Percentiles rank a stretch among this genome's conserved stretches.
Conservation (phyloP, 2,797 vertebrate species). For the Aldrovandia affinis region DNA sequence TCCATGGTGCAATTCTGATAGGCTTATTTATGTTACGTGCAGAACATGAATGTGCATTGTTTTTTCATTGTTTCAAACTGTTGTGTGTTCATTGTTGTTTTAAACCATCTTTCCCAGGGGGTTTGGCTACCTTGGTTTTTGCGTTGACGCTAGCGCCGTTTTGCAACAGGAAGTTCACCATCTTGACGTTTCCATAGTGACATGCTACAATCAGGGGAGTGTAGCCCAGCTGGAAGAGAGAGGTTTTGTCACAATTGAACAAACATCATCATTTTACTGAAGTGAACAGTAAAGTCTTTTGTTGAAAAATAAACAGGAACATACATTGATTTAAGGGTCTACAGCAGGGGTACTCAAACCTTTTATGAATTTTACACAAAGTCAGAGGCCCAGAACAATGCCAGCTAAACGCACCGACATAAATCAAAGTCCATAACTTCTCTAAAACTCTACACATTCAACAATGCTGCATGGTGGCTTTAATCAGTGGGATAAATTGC, state of each 20-base stretch:
- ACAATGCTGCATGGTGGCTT: too few relatives aligned
- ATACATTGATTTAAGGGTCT: neutral
- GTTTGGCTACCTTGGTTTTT: constrained; percentile 89
- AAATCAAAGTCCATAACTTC: too few relatives aligned
- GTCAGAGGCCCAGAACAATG: too few relatives aligned
- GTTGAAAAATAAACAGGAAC: neutral
- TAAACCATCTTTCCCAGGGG: too few relatives aligned
- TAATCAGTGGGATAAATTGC: too few relatives aligned
- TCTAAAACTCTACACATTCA: too few relatives aligned
- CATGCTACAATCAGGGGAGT: constrained; percentile 96
- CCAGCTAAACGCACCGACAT: too few relatives aligned
- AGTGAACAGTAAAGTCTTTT: neutral
- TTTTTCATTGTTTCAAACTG: neutral
- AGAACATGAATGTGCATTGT: neutral
- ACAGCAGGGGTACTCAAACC: too few relatives aligned
- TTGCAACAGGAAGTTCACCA: constrained; percentile 96
- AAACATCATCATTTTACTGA: neutral
- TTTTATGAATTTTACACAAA: too few relatives aligned
- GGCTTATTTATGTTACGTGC: too few relatives aligned
- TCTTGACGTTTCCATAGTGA: constrained; percentile 97
- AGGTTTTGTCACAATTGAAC: neutral
- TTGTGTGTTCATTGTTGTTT: neutral
- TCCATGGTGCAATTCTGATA: too few relatives aligned
- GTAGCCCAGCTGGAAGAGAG: constrained; percentile 86
- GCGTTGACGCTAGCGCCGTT: constrained; percentile 87